phyloP scores from a whole-genome alignment of 2,888 invertebrate species.

The Anthrax anthrax region DNA sequence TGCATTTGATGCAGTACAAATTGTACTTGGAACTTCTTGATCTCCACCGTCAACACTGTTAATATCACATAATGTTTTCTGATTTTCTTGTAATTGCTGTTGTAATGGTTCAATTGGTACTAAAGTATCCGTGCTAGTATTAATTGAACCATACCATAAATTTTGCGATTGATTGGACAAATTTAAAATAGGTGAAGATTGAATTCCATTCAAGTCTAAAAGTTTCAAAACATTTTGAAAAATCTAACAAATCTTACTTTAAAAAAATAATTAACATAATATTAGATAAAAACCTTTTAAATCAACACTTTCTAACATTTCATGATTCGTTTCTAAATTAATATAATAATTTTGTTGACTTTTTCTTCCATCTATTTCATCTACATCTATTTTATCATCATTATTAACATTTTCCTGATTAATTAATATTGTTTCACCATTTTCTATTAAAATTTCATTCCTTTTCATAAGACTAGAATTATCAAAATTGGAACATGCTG shows the following conservation, averaged over 20 bases:
- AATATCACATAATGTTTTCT: neutral
- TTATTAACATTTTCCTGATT: constrained; percentile 2
- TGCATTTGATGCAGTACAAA: neutral
- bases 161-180: neutral
- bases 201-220: neutral
- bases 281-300: constrained; percentile 16
- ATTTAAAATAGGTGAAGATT: neutral
- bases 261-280: neutral
- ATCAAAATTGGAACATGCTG: constrained; percentile 3
- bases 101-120: constrained; percentile 24
- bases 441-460: neutral
- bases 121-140: constrained; percentile 41
- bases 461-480: constrained; percentile 8
- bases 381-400: neutral
- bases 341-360: constrained; percentile 8
- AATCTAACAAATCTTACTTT: too few species aligned
- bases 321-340: constrained; percentile 13
- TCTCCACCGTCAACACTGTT: neutral
- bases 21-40: constrained; percentile 5
- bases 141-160: constrained; percentile 26
- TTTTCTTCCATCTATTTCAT: constrained; percentile 3
- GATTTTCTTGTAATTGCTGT: constrained; percentile 11
- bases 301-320: constrained; percentile 22
- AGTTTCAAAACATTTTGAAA: neutral
- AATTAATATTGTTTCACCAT: neutral